These are phyloP conservation scores for Lathamus discolor DNA, from an alignment of 2,113 vertebrate genomes.

Conservation along the genomic window DNA sequence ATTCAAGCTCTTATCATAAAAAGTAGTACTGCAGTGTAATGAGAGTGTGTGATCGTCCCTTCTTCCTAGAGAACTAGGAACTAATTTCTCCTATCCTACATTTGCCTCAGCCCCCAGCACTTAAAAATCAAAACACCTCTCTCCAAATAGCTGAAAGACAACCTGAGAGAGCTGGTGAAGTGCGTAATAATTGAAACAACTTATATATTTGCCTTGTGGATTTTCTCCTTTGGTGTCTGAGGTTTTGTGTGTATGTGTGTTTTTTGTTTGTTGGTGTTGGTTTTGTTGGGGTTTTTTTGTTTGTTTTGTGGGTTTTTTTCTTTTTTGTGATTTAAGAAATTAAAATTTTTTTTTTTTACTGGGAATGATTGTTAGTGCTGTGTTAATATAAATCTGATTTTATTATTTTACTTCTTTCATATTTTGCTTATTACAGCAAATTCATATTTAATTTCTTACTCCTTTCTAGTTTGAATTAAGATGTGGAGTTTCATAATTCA, in stretches of 20 bases:
- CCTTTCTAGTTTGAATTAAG: not conserved
- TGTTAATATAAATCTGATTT: not conserved
- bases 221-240: not conserved
- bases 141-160: not conserved
- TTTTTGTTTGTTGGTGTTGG: not conserved
- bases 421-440: not conserved
- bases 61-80: not conserved
- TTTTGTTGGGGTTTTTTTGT: not conserved
- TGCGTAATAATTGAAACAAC: not conserved
- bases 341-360: not conserved
- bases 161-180: not conserved
- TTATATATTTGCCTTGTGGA: not conserved
- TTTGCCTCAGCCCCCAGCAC: not conserved
- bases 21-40: not conserved
- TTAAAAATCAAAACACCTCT: not conserved
- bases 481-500: fast-evolving
- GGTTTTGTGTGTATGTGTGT: not conserved
- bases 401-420: not conserved
- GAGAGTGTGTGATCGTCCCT: not conserved
- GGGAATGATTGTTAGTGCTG: not conserved
- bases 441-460: not conserved
- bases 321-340: not conserved
- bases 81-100: not conserved
- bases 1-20: not conserved
- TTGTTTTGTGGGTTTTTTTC: not conserved